Evolutionary conservation across 2,888 invertebrate genomes (phyloP).

Genomic region (Eupithecia centaureata): DNA sequence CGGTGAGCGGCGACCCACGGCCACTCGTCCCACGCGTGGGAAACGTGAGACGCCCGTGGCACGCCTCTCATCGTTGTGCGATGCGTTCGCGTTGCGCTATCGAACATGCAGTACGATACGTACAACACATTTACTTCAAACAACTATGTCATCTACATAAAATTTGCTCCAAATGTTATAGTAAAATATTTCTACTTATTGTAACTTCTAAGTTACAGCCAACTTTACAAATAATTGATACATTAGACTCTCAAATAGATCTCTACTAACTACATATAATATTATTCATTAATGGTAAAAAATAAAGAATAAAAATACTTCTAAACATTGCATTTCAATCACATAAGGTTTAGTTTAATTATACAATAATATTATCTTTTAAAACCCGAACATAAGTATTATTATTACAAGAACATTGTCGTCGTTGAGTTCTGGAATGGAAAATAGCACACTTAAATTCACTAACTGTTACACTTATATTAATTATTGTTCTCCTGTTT

Average conservation of each 20-base stretch:
- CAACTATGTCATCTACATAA: conserved; percentile 84
- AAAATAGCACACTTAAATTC: conserved; percentile 84
- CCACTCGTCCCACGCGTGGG: conserved; percentile 14
- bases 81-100: conserved; percentile 82
- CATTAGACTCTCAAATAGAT: conserved; percentile 85
- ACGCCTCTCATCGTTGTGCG: conserved; percentile 74
- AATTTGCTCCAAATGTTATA: conserved; percentile 84
- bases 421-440: conserved; percentile 84
- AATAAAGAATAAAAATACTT: conserved; percentile 84
- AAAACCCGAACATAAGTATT: conserved; percentile 81
- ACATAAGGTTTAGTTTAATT: conserved; percentile 84
- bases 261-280: conserved; percentile 76
- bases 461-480: conserved; percentile 84
- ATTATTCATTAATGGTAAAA: conserved; percentile 83
- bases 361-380: conserved; percentile 83
- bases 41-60: conserved; percentile 28
- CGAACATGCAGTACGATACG: conserved; percentile 57
- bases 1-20: conserved; percentile 67
- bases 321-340: conserved; percentile 85
- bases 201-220: conserved; percentile 84
- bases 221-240: conserved; percentile 85
- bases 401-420: conserved; percentile 78
- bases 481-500: conserved; percentile 84
- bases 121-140: conserved; percentile 83
- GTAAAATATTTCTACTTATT: conserved; percentile 84